Evolutionary conservation across 2,888 invertebrate species (phyloP).

Genomic region (Crepidodera aurea): DNA sequence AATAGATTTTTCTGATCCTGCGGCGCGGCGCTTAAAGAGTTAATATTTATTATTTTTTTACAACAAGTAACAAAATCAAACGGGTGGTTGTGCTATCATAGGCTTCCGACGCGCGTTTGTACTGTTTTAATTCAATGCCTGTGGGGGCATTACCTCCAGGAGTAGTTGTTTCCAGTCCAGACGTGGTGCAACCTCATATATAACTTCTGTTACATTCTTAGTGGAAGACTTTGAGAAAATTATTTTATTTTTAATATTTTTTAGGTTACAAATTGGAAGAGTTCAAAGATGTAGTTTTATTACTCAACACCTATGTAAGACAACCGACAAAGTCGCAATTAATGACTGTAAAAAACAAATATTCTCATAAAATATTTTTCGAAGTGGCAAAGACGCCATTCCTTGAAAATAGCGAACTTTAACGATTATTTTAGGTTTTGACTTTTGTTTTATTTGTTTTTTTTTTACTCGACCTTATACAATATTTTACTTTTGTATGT

Average conservation of each 20-base stretch:
- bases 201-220: too few relatives aligned
- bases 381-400: conserved; percentile 88
- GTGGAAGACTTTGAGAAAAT: too few relatives aligned
- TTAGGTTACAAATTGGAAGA: conserved; percentile 80
- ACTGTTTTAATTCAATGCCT: too few relatives aligned
- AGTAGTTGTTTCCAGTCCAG: too few relatives aligned
- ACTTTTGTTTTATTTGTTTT: background rate
- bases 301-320: conserved; percentile 80
- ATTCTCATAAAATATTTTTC: conserved; percentile 92
- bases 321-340: conserved; percentile 80
- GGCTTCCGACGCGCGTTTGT: too few relatives aligned
- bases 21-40: too few relatives aligned
- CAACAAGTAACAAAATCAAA: too few relatives aligned
- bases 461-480: conserved; percentile 9
- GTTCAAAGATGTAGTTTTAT: conserved; percentile 73
- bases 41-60: too few relatives aligned
- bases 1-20: too few relatives aligned
- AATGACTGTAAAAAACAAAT: conserved; percentile 90
- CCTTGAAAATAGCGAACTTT: conserved; percentile 56
- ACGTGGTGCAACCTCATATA: too few relatives aligned
- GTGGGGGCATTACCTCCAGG: too few relatives aligned
- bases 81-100: too few relatives aligned
- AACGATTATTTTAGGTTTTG: background rate
- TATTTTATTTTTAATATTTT: conserved; percentile 27
- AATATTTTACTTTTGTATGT: conserved; percentile 17